phyloP scores from a whole-genome alignment of 2,797 vertebrate species.

The Craterocephalus amniculus region DNA sequence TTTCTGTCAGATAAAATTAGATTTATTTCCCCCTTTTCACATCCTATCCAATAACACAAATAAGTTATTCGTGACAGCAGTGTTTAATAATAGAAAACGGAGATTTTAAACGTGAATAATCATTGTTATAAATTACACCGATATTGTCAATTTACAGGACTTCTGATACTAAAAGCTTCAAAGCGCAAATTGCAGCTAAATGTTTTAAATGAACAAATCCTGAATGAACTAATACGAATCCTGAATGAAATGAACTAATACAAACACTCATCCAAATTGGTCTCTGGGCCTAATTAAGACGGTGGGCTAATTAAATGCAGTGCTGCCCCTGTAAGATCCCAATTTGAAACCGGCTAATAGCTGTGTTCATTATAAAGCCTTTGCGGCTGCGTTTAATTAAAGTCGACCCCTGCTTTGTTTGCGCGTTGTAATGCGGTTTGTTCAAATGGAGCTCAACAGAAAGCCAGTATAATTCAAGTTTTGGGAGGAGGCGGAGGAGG shows the following conservation, averaged over 20 bases:
- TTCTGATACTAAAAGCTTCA: neutral
- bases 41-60: neutral
- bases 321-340: neutral
- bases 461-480: constrained; percentile 64
- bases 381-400: constrained; percentile 47
- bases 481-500: constrained; percentile 40
- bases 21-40: neutral
- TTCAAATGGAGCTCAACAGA: constrained; percentile 39
- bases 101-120: neutral
- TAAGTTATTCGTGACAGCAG: neutral
- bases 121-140: neutral
- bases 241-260: neutral
- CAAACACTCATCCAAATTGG: neutral
- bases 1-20: neutral
- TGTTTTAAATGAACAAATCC: neutral
- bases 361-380: constrained; percentile 11
- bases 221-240: neutral
- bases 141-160: neutral
- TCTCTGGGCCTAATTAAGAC: constrained; percentile 1
- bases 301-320: constrained; percentile 21
- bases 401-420: constrained; percentile 41
- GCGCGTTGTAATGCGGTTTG: constrained; percentile 52
- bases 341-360: constrained; percentile 17
- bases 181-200: neutral
- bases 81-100: neutral